phyloP scores from a whole-genome alignment of 2,797 vertebrate genomes.

The Myoxocephalus aenaeus region DNA sequence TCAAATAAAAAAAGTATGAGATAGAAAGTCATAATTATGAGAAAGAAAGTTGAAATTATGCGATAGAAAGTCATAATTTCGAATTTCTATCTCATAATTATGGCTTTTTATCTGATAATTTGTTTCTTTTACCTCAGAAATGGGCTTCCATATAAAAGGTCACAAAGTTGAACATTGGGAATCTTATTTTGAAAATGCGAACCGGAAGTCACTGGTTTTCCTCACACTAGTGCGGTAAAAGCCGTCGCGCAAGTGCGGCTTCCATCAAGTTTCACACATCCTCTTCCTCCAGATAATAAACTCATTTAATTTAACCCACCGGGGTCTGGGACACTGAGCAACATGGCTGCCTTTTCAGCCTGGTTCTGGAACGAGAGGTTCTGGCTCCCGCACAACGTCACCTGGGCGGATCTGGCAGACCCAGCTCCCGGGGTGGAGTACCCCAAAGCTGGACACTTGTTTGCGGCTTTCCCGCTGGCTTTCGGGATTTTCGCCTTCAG shows the following conservation, averaged over 20 bases:
- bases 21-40: too few species aligned
- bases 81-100: too few species aligned
- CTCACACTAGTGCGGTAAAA: neutral
- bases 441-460: slow-evolving; percentile 89
- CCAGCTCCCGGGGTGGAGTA: slow-evolving; percentile 85
- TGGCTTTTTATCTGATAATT: too few species aligned
- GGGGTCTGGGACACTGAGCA: slow-evolving; percentile 31
- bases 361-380: slow-evolving; percentile 98
- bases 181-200: slow-evolving; percentile 11
- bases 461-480: slow-evolving; percentile 90
- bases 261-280: slow-evolving; percentile 18
- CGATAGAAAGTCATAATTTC: too few species aligned
- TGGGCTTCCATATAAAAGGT: too few species aligned
- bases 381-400: slow-evolving; percentile 97
- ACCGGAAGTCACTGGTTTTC: slow-evolving; percentile 15
- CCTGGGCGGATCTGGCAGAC: slow-evolving; percentile 93
- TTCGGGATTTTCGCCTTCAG: slow-evolving; percentile 89
- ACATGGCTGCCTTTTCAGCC: slow-evolving; percentile 90
- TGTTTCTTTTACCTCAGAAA: too few species aligned
- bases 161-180: fast-evolving
- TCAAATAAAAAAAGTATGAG: too few species aligned
- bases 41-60: too few species aligned
- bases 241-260: slow-evolving; percentile 36
- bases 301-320: neutral
- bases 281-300: slow-evolving; percentile 13